phyloP scores from a whole-genome alignment of 2,113 vertebrate genomes.

The Pseudolaguvia tuberculata region DNA sequence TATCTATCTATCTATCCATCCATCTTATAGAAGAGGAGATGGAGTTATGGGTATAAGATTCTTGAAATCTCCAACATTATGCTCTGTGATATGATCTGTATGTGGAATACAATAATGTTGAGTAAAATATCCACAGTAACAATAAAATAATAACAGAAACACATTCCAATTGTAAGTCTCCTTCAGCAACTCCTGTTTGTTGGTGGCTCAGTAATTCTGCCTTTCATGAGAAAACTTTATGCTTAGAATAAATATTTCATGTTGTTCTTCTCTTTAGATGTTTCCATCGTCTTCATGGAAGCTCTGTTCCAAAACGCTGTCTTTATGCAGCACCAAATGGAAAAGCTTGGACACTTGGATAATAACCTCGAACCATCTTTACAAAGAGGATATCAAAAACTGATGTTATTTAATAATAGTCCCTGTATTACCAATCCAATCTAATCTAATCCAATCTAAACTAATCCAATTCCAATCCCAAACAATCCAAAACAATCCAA shows the following conservation, averaged over 20 bases:
- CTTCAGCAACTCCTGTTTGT: constrained; percentile 14
- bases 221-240: constrained; percentile 56
- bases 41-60: constrained; percentile 49
- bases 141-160: constrained; percentile 13
- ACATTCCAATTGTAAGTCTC: constrained; percentile 17
- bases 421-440: background rate
- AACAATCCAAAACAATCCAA: no score
- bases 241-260: constrained; percentile 70
- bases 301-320: constrained; percentile 66
- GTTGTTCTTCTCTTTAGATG: constrained; percentile 56
- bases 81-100: constrained; percentile 1
- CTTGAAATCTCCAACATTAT: constrained; percentile 28
- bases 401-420: no score
- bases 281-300: constrained; percentile 65
- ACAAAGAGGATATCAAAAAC: background rate
- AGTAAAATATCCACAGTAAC: constrained; percentile 17
- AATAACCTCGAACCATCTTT: constrained; percentile 35
- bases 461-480: no score
- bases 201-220: constrained; percentile 39
- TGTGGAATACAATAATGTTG: constrained; percentile 2
- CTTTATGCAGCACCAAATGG: constrained; percentile 64
- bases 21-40: constrained; percentile 53
- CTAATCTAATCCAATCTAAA: no score
- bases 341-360: constrained; percentile 60
- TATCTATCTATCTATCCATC: constrained; percentile 20